Evolutionary conservation across 2,888 invertebrate genomes (phyloP).

Genomic region (Andrena bucephala): DNA sequence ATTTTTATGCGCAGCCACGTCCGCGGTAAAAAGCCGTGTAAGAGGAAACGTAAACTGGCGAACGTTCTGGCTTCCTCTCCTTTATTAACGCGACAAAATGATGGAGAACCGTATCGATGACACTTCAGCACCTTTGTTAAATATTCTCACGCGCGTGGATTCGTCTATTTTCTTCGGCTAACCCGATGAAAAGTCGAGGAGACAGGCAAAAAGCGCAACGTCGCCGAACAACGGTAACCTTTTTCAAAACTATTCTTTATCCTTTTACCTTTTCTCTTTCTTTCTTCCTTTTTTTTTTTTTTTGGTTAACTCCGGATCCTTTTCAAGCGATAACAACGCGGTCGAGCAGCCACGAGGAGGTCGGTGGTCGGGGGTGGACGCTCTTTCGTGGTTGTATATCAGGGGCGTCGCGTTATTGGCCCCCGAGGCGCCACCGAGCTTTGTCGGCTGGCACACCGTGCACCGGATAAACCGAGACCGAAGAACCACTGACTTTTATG

Average conservation of each 20-base stretch:
- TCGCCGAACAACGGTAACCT: conserved; percentile 33
- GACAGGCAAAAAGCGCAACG: background rate
- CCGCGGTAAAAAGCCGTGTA: background rate
- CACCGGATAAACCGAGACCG: conserved; percentile 77
- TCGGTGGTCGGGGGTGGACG: conserved; percentile 62
- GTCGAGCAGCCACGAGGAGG: conserved; percentile 69
- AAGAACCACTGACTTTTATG: conserved; percentile 80
- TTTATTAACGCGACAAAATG: background rate
- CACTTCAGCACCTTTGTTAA: background rate
- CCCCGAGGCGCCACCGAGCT: conserved; percentile 81
- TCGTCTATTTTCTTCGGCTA: background rate
- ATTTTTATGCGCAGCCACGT: background rate
- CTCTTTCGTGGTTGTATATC: conserved; percentile 77
- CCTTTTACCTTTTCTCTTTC: background rate
- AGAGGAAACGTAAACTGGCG: background rate
- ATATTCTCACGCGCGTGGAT: background rate
- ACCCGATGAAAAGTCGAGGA: background rate
- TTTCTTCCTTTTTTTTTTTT: conserved; percentile 34
- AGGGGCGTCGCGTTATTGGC: conserved; percentile 82
- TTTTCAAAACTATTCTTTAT: conserved; percentile 42
- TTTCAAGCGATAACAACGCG: conserved; percentile 73
- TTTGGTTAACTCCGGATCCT: conserved; percentile 65
- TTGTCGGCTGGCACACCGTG: conserved; percentile 79
- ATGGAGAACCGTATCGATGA: background rate
- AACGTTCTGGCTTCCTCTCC: background rate